Evolutionary conservation across 2,113 vertebrate species (phyloP), one percentile per base, ranked within the genome.

Genomic region (Trichechus manatus): DNA sequence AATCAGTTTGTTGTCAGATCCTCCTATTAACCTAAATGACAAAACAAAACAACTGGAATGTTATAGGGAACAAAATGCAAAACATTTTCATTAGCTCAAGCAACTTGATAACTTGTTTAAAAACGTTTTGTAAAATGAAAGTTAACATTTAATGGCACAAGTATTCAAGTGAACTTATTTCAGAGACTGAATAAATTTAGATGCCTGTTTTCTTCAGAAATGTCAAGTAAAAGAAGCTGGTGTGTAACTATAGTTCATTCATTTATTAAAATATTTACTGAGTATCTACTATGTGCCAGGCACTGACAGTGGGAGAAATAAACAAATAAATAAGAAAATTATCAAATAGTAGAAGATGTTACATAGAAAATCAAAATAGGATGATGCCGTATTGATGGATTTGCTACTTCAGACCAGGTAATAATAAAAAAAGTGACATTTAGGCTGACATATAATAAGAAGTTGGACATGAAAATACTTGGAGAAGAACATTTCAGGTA

Each of bases 1-100:
- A 98, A 99, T 99, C 83, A 99, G 99, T 97, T 99, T 99, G 99
- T 99, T 99, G 98, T 99, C 99, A 42, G 99, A 99, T 93, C 99
- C 99, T 86, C 99, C 99, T 94, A 99, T 99, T 98, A 99, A 99
- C 98, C 99, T 99, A 98, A 98, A 97, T 80, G 75, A 98, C 90
- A 98, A 95, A 85, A 98, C 27, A 86, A 95, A 97, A 94, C 47
- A 96, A 95, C n/a, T 88, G 13, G 50, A 95, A 97, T 53, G 66
- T 95, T 94, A 95, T 1, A 94, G 22, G 13, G 10, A 88, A 88
- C 31, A 93, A 93, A 95, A 91, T 63, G 13, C 23, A 95, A 94
- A 89, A 91, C 61, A 97, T 86, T 83, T 95, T 85, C 59, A 82
- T 92, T 92, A 96, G 80, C 10, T 93, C 36, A 96, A 93, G 83